Base-by-base conservation (phyloP, 2,797 vertebrate genomes). In the Manis crassicaudata region DNA sequence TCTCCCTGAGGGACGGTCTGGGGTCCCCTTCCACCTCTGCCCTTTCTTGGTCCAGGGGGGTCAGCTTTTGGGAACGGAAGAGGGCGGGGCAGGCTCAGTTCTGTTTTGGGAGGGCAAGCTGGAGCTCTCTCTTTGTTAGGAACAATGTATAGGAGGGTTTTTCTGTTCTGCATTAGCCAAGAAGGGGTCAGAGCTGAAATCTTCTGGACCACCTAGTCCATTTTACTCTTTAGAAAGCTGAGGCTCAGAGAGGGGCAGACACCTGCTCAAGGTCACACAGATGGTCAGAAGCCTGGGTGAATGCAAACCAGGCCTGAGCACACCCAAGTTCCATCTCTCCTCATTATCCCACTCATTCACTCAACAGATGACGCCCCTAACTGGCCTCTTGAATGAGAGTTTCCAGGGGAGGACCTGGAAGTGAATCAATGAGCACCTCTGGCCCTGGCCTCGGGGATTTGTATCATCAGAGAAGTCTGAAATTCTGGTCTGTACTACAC, bases 401-500 rank as follows among this genome's bases (percentile, higher is more conserved):
- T 90, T 81, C 67, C 25, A 21, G n/a, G 63, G 72, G 62, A 79
- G 54, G 35, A 4, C n/a, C 50, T 35, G 68, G 60, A 43, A 67
- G 29, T 40, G 0, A 58, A 20, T 29, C 2, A 3, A 3, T 2
- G 23, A n/a, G 37, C 17, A 16, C 37, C 27, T 10, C 3, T 2
- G 17, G 7, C 2, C 7, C 11, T 16, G 29, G 7, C 11, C 54
- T 14, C 77, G 2, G 4, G 29, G 46, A 37, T 73, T 68, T 32
- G 29, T 63, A 17, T 40, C 81, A 8, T 86, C 58, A 23, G 87
- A 84, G 76, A 37, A 37, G 18, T 75, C 52, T 21, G 40, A 29
- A 50, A 17, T 82, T 73, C 52, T 83, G 60, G 54, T 75, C 65
- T 32, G 17, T 5, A 17, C 32, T 1, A 0, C 25, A 9, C 46